These are phyloP conservation scores for Saguinus midas DNA, from an alignment of 2,113 vertebrate genomes.

Conservation along the genomic window DNA sequence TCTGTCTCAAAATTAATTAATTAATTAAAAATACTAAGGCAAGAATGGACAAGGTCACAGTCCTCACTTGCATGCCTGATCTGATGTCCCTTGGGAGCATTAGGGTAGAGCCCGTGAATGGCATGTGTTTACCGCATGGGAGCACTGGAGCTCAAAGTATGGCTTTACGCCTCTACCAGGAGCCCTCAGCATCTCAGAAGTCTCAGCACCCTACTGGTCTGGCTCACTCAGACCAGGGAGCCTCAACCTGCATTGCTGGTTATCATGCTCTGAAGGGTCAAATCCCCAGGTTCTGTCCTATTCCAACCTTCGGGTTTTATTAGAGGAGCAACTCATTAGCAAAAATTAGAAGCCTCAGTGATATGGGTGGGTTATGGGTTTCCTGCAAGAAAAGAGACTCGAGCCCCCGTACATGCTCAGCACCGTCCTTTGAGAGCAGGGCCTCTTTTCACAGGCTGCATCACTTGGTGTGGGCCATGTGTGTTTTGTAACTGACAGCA, in stretches of 20 bases:
- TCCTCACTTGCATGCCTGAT: too few species aligned
- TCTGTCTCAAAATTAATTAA: too few species aligned
- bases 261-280: background rate
- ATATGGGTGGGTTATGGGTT: background rate
- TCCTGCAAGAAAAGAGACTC: background rate
- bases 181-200: too few species aligned
- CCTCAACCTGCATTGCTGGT: accelerated
- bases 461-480: accelerated
- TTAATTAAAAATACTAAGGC: background rate
- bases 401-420: accelerated
- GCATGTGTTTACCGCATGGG: too few species aligned
- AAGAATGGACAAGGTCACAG: accelerated
- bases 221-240: too few species aligned
- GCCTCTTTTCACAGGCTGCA: accelerated
- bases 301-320: background rate
- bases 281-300: too few species aligned
- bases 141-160: background rate
- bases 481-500: background rate
- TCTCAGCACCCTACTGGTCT: too few species aligned
- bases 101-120: too few species aligned
- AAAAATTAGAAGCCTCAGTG: background rate
- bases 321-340: background rate
- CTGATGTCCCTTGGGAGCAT: too few species aligned
- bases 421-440: accelerated
- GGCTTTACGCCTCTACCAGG: background rate